A percentile compares a stretch with the other conserved stretches of the same genome.
These are phyloP conservation scores for Cyprinodon variegatus DNA, from an alignment of 2,113 vertebrate species.

Conservation along the genomic window DNA sequence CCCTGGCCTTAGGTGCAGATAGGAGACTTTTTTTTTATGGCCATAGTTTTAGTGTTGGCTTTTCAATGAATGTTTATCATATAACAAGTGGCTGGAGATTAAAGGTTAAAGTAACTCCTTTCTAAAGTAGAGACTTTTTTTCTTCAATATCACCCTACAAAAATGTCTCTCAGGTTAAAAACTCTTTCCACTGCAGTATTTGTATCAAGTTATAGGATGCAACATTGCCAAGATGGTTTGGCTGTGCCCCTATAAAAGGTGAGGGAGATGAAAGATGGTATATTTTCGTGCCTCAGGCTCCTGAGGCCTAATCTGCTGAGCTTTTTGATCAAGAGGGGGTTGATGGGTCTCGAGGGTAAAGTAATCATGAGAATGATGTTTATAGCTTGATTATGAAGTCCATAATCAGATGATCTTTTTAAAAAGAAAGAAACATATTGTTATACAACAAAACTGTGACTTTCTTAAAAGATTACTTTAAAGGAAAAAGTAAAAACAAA, in stretches of 20 bases:
- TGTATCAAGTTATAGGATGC: neutral
- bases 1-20: neutral
- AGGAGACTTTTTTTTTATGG: neutral
- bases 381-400: neutral
- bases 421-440: neutral
- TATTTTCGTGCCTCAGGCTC: neutral
- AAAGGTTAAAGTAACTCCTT: neutral
- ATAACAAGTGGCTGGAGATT: neutral
- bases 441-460: too few relatives aligned
- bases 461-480: neutral
- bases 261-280: neutral
- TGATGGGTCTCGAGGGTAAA: neutral
- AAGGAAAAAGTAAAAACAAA: neutral
- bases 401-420: neutral
- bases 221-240: neutral
- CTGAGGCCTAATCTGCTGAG: neutral
- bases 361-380: neutral
- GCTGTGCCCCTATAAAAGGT: neutral
- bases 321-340: neutral
- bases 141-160: neutral
- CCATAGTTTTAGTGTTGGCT: neutral
- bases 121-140: neutral
- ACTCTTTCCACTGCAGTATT: neutral
- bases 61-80: neutral
- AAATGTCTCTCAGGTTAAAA: neutral